Percentiles rank a stretch among this genome's conserved stretches.
Evolutionary conservation across 1,140 invertebrate species (phyloP).

Genomic region (Caenorhabditis elegans): WBcel235 BX284606.5:4671001-4671500

Average conservation of each 20-base stretch:
- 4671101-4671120: slow-evolving; percentile 82
- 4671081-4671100: slow-evolving; percentile 76
- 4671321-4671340: slow-evolving; percentile 34
- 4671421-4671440: slow-evolving; percentile 51
- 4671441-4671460: slow-evolving; percentile 53
- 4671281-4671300: slow-evolving; percentile 49
- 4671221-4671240: slow-evolving; percentile 61
- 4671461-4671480: slow-evolving; percentile 22
- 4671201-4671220: slow-evolving; percentile 56
- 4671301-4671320: slow-evolving; percentile 54
- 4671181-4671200: background rate
- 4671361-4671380: background rate
- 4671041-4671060: too few relatives aligned
- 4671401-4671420: slow-evolving; percentile 55
- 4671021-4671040: too few relatives aligned
- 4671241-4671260: slow-evolving; percentile 55
- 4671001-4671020: too few relatives aligned
- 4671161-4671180: slow-evolving; percentile 23
- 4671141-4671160: slow-evolving; percentile 55
- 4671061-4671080: background rate
- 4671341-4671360: too few relatives aligned
- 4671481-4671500: slow-evolving; percentile 20
- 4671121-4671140: slow-evolving; percentile 48
- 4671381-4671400: slow-evolving; percentile 47
- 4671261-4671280: slow-evolving; percentile 46